phyloP scores from a whole-genome alignment of 1,140 invertebrate species.

The Aphis gossypii region DNA sequence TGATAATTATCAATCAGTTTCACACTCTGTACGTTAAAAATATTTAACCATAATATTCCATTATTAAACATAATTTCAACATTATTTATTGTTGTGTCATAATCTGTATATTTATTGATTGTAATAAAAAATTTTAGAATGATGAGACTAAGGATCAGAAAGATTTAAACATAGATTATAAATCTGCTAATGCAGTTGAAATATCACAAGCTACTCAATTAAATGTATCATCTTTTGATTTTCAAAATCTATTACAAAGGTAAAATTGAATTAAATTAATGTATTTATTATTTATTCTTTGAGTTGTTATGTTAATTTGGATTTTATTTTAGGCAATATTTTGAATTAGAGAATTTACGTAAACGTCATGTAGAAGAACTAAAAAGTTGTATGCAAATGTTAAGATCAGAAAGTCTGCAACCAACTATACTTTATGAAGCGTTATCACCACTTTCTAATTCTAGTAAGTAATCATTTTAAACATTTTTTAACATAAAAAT shows the following conservation, averaged over 20 bases:
- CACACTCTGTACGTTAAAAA: not conserved
- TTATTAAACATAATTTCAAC: not conserved
- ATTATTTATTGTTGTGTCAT: not conserved
- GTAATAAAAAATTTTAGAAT: not conserved
- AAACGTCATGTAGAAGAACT: constrained; percentile 51
- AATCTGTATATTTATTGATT: not conserved
- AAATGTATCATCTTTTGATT: constrained; percentile 17
- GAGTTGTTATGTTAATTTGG: not conserved
- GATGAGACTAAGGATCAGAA: constrained; percentile 34
- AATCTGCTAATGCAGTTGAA: not conserved
- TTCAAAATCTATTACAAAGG: constrained; percentile 42
- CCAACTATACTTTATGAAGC: constrained; percentile 52
- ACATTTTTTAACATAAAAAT: not conserved
- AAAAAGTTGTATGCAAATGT: constrained; percentile 46
- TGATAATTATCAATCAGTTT: constrained; percentile 22
- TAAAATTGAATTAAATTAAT: not conserved
- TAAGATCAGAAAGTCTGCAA: constrained; percentile 30
- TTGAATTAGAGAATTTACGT: constrained; percentile 47
- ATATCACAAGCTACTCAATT: not conserved
- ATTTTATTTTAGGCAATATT: constrained; percentile 37
- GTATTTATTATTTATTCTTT: not conserved
- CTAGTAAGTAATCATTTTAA: constrained; percentile 17
- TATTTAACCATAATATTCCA: not conserved
- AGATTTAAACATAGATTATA: constrained; percentile 26
- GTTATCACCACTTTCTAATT: constrained; percentile 42